phyloP scores from a whole-genome alignment of 1,140 invertebrate species.

The Geopemphigus sp. region DNA sequence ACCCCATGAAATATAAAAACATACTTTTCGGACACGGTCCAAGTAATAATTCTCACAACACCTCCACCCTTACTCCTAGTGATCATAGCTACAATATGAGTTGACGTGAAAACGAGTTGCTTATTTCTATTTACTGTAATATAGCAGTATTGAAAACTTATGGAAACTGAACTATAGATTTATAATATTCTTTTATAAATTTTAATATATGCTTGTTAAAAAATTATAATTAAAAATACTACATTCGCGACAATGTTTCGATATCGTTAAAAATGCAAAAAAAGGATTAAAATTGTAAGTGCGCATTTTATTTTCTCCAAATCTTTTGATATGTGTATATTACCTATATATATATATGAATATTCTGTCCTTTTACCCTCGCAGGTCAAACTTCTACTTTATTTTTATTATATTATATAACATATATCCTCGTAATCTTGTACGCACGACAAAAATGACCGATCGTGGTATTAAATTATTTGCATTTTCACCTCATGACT shows the following conservation, averaged over 20 bases:
- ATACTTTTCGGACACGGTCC: conserved; percentile 42
- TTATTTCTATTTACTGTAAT: conserved; percentile 8
- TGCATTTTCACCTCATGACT: conserved; percentile 10
- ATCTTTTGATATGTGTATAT: background rate
- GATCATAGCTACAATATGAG: background rate
- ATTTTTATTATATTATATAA: conserved; percentile 9
- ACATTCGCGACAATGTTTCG: background rate
- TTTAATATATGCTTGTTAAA: background rate
- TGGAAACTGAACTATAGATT: background rate
- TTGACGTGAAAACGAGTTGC: background rate
- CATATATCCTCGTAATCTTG: conserved; percentile 3
- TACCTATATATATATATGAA: background rate
- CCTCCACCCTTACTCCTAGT: background rate
- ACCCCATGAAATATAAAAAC: conserved; percentile 34
- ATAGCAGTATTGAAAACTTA: background rate
- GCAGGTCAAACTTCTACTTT: background rate
- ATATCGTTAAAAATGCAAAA: conserved; percentile 19
- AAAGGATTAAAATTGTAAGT: background rate
- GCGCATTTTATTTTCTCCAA: background rate
- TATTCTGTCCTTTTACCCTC: background rate
- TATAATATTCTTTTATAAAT: background rate
- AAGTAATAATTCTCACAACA: conserved; percentile 46
- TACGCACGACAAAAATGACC: conserved; percentile 35
- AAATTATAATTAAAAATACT: no score
- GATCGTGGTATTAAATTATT: conserved; percentile 32